Percentiles rank a stretch among this genome's conserved stretches.
Conservation (phyloP, 2,113 vertebrate species). For the Gavialis gangeticus region DNA sequence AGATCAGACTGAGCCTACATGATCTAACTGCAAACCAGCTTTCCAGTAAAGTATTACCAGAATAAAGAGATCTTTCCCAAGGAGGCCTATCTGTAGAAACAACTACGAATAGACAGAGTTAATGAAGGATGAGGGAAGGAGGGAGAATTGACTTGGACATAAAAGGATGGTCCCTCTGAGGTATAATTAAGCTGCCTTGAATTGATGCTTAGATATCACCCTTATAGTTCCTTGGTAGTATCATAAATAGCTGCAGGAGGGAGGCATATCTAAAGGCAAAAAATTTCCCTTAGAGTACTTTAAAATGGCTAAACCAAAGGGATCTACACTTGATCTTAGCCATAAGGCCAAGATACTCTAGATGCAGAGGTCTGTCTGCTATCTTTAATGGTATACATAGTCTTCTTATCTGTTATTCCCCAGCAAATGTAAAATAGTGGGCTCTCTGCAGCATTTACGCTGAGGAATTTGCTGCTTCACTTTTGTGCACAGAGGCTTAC, state of each 20-base stretch:
- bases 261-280: neutral
- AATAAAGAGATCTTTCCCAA: constrained; percentile 6
- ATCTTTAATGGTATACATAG: constrained; percentile 47
- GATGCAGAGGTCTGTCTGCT: constrained; percentile 39
- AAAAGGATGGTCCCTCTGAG: neutral
- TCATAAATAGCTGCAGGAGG: neutral
- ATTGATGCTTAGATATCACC: neutral
- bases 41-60: neutral
- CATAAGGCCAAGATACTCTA: constrained; percentile 45
- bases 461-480: constrained; percentile 38
- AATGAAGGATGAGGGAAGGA: neutral
- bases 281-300: constrained; percentile 31
- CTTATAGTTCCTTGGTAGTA: neutral
- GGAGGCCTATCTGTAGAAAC: neutral
- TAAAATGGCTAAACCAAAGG: constrained; percentile 27
- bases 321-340: constrained; percentile 17
- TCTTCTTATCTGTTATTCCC: constrained; percentile 27
- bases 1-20: neutral
- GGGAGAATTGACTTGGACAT: neutral
- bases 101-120: neutral
- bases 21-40: neutral
- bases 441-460: constrained; percentile 38
- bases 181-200: neutral
- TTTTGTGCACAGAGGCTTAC: neutral
- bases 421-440: constrained; percentile 39